phyloP scores from a whole-genome alignment of 2,113 vertebrate species.

The Natator depressus region DNA sequence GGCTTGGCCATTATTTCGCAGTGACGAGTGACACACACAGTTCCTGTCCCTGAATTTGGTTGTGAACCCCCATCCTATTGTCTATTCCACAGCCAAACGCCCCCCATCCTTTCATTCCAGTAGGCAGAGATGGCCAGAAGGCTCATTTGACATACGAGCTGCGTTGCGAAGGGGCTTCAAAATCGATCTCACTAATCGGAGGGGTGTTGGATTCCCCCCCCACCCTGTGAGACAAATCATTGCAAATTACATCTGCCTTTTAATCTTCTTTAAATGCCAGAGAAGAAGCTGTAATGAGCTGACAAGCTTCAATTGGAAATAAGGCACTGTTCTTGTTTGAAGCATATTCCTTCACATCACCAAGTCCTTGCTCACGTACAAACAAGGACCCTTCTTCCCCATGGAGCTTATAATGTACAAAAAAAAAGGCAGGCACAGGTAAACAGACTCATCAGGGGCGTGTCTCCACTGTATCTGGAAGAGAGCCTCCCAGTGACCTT shows the following conservation, averaged over 20 bases:
- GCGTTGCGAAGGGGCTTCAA: fast-evolving
- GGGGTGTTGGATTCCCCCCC: not conserved
- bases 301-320: not conserved
- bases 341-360: not conserved
- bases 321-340: not conserved
- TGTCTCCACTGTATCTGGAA: not conserved
- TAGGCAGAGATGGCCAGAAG: fast-evolving
- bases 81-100: not conserved
- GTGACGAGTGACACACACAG: not conserved
- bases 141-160: not conserved
- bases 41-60: not conserved
- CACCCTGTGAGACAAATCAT: not conserved
- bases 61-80: not conserved
- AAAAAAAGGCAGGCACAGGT: not conserved
- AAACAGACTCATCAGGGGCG: not conserved
- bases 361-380: not conserved
- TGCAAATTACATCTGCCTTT: not conserved
- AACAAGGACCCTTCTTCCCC: not conserved
- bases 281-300: not conserved
- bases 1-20: not conserved
- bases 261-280: not conserved
- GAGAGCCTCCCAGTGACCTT: not conserved
- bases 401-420: not conserved
- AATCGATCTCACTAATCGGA: not conserved
- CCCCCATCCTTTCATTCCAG: not conserved